Evolutionary conservation across 2,113 vertebrate species (phyloP).

Genomic region (Colinus virginianus): DNA sequence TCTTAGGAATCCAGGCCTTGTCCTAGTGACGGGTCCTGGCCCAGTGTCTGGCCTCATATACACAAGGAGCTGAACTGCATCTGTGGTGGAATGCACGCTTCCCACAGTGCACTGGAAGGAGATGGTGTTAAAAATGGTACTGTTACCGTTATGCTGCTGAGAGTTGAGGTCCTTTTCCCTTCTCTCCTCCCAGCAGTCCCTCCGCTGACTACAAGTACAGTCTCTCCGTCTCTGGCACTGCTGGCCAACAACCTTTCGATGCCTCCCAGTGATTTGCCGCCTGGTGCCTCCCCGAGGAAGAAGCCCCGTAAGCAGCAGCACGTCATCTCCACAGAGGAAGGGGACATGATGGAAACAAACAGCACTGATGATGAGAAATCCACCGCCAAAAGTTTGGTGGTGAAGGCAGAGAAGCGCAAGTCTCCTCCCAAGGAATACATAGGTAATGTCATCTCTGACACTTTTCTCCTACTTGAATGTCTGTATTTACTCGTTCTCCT

Average conservation of each 20-base stretch:
- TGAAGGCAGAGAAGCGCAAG: conserved; percentile 91
- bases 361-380: conserved; percentile 96
- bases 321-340: conserved; percentile 96
- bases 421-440: conserved; percentile 97
- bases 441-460: conserved; percentile 74
- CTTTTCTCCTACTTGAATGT: neutral
- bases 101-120: neutral
- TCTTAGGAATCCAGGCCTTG: neutral
- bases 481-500: neutral
- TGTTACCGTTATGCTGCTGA: neutral
- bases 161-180: neutral
- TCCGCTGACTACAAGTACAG: conserved; percentile 78
- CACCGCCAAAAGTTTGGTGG: conserved; percentile 84
- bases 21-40: neutral
- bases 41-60: neutral
- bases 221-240: conserved; percentile 83
- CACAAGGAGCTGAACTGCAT: neutral
- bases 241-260: conserved; percentile 83
- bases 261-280: conserved; percentile 87
- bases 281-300: conserved; percentile 95
- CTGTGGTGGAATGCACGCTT: accelerated
- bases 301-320: conserved; percentile 99
- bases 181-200: conserved; percentile 74
- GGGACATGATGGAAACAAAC: conserved; percentile 98
- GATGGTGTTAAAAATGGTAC: neutral